Base-by-base conservation (phyloP, 2,113 vertebrate genomes). In the Cottus gobio region DNA sequence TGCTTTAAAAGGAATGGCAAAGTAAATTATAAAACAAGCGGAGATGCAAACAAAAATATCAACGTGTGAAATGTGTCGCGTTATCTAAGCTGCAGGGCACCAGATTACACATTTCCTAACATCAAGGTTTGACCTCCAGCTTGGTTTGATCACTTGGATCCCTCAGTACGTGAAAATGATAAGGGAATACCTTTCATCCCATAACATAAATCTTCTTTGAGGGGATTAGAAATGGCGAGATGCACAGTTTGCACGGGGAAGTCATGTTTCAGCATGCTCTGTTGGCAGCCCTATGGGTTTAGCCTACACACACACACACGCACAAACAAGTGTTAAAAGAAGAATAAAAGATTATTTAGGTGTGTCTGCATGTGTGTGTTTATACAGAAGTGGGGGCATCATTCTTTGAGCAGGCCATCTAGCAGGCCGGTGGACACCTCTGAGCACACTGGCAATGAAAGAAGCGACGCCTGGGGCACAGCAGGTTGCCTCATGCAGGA, bases 231-330 rank as follows among this genome's bases (percentile, higher is more conserved):
- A 70, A 69, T 37, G 42, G 54, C 13, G 24, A 77, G 58, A 69
- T 73, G 26, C 54, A 12, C 20, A 57, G 57, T 31, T 64, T 71
- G 7, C 58, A 36, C 44, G 57, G 56, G 75, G 26, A 48, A 69
- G 64, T 84, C 90, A 37, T 80, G 89, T 80, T 71, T 60, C 83
- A 67, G 44, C 90, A 76, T 71, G 88, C 58, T 84, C 66, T 64
- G 64, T 37, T 84, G 82, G 58, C 58, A 83, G 63, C 46, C 65
- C 77, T 80, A 50, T 22, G 67, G 82, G 62, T 68, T 48, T 22
- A 77, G 24, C 44, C 37, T 52, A n/a, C 34, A 37, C 34, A 5
- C 5, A 54, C 50, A 54, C 50, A 54, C 50, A 24, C 50, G 24
- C 50, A 56, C 52, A 56, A n/a, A n/a, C n/a, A n/a, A n/a, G n/a